These are phyloP conservation scores for Lochmaea crataegi DNA, from an alignment of 2,888 invertebrate genomes.

Conservation along the genomic window DNA sequence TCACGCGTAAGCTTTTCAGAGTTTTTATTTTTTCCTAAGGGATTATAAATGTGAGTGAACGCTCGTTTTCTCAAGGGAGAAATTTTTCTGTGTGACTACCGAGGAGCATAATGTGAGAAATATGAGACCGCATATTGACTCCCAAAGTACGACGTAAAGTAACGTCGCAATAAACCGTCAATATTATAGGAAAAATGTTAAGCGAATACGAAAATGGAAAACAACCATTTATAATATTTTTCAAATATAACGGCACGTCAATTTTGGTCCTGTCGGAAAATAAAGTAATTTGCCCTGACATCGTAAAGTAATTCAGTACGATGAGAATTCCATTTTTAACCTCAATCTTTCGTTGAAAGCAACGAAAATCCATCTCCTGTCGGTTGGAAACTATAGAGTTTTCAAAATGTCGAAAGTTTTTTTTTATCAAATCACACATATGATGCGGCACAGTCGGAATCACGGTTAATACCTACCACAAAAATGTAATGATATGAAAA, in stretches of 20 bases:
- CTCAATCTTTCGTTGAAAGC: too few relatives aligned
- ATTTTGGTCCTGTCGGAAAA: background rate
- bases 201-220: slow-evolving; percentile 7
- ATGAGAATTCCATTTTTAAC: too few relatives aligned
- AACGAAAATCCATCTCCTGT: too few relatives aligned
- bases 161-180: slow-evolving; percentile 25
- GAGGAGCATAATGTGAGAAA: slow-evolving; percentile 31
- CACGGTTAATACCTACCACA: too few relatives aligned
- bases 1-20: slow-evolving; percentile 14
- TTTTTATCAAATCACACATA: too few relatives aligned
- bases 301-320: background rate
- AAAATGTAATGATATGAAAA: too few relatives aligned
- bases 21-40: slow-evolving; percentile 30
- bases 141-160: slow-evolving; percentile 24
- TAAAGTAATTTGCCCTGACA: background rate
- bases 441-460: too few relatives aligned
- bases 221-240: slow-evolving; percentile 8
- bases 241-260: background rate
- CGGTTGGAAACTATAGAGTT: too few relatives aligned
- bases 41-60: slow-evolving; percentile 31
- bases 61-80: slow-evolving; percentile 22
- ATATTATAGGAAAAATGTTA: slow-evolving; percentile 16
- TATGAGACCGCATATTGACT: slow-evolving; percentile 34
- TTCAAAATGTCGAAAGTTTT: too few relatives aligned
- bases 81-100: slow-evolving; percentile 25